Evolutionary conservation across 30 jellyfish, hydroid and myxozoan species (phyloP), one percentile per base, ranked within the genome.

Genomic region (Aurelia coerulea): DNA sequence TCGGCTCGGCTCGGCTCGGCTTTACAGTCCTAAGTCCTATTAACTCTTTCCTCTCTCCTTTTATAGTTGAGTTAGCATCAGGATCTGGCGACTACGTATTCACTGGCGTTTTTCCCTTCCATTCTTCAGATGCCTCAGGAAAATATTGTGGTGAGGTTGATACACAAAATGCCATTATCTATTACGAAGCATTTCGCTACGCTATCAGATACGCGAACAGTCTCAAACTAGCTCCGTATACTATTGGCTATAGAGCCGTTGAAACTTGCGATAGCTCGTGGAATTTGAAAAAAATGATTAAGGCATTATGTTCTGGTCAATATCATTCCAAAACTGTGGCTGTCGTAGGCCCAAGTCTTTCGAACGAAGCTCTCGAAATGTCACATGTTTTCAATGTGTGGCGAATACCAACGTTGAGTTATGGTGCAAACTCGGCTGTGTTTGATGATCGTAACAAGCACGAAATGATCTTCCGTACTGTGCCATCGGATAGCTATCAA

Each of bases 131-230:
- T 46, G 87, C 86, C 73, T 67, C 91, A 23, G 84, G 51, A 10
- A 19, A 46, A 2, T 69, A 58, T 42, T 89, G 97, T 42, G 97
- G 93, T 23, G 80, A 72, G 37, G 56, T 89, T 15, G 88, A 80
- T 68, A 71, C 88, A 11, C 93, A 81, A 53, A 81, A 80, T 51
- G 97, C 85, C 18, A 60, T 80, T 16, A 18, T 76, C 16, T 63
- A 65, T 79, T 59, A 80, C 52, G 97, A 89, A 53, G 97, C 97
- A 10, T 74, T 89, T 52, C 89, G 97, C 29, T 89, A 80, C 51
- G 97, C 97, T 2, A 49, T 89, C 19, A 75, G 69, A 49, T 63
- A 29, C 37, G 54, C 66, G 0, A 73, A 81, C 81, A 76, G 53
- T 12, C 69, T 54, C 67, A 46, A 15, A 11, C 46, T 68, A 42